Conservation (phyloP, 2,888 invertebrate genomes). For the Plemyria rubiginata region DNA sequence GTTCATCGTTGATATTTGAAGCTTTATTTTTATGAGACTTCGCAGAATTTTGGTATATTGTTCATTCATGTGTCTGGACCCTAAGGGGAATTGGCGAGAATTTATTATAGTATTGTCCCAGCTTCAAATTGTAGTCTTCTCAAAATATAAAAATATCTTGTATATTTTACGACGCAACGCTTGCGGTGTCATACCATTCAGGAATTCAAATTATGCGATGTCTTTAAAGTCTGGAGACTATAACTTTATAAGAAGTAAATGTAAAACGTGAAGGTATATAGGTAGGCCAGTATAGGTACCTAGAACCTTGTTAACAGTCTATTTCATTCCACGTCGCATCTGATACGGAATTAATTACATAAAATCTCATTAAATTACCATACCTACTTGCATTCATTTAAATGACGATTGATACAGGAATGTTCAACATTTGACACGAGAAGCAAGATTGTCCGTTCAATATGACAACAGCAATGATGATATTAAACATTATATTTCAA, state of each 20-base stretch:
- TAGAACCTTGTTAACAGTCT: slow-evolving; percentile 8
- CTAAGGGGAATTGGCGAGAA: slow-evolving; percentile 18
- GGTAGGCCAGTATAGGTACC: not conserved
- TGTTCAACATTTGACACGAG: slow-evolving; percentile 47
- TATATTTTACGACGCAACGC: slow-evolving; percentile 7
- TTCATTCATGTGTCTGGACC: slow-evolving; percentile 11
- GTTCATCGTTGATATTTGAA: slow-evolving; percentile 23
- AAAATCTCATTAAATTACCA: slow-evolving; percentile 25
- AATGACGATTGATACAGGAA: slow-evolving; percentile 46
- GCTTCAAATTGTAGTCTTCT: slow-evolving; percentile 23
- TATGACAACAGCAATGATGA: not conserved
- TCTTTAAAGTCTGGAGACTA: not conserved
- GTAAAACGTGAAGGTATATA: not conserved
- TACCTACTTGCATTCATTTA: slow-evolving; percentile 23
- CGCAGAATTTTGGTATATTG: slow-evolving; percentile 14
- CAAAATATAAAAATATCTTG: slow-evolving; percentile 15
- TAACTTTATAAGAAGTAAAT: not conserved
- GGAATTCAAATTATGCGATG: not conserved
- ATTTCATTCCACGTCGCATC: slow-evolving; percentile 18
- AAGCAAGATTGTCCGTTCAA: not conserved
- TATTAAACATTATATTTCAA: not conserved
- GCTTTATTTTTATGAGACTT: slow-evolving; percentile 22
- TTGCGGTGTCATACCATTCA: slow-evolving; percentile 8
- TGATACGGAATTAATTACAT: slow-evolving; percentile 21
- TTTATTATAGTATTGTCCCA: slow-evolving; percentile 31